Evolutionary conservation across 1,140 invertebrate genomes (phyloP).

Genomic region (Drosophila rufa): DNA sequence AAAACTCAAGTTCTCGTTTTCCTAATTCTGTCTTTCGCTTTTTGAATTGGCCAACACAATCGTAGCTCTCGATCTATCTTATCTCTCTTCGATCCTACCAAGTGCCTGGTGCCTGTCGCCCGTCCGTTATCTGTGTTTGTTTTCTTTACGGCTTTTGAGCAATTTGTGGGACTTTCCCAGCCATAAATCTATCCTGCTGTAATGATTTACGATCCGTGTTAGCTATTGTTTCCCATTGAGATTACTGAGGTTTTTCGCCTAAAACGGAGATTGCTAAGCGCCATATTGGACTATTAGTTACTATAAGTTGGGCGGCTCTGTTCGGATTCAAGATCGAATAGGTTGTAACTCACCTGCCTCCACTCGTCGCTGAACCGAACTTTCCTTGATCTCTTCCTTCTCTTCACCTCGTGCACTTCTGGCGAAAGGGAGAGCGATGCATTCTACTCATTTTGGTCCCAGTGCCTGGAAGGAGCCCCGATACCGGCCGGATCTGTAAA

Average conservation of each 20-base stretch:
- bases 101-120: constrained; percentile 1
- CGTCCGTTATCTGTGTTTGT: constrained; percentile 37
- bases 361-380: neutral
- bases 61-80: constrained; percentile 23
- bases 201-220: constrained; percentile 31
- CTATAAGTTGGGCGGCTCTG: neutral
- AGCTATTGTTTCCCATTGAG: constrained; percentile 17
- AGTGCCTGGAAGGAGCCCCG: neutral
- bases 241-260: constrained; percentile 32
- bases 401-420: neutral
- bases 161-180: constrained; percentile 48
- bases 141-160: constrained; percentile 46
- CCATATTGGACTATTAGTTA: neutral
- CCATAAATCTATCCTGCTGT: constrained; percentile 41
- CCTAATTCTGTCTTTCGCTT: neutral
- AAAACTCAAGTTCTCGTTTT: too few species aligned
- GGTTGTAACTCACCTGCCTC: neutral
- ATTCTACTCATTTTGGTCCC: neutral
- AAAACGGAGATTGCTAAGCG: neutral
- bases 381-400: neutral
- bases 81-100: constrained; percentile 21
- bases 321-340: too few species aligned
- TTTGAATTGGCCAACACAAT: neutral
- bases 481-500: neutral
- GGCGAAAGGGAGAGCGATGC: neutral